Conservation (phyloP, 2,888 invertebrate species). For the Aquatica leii region DNA sequence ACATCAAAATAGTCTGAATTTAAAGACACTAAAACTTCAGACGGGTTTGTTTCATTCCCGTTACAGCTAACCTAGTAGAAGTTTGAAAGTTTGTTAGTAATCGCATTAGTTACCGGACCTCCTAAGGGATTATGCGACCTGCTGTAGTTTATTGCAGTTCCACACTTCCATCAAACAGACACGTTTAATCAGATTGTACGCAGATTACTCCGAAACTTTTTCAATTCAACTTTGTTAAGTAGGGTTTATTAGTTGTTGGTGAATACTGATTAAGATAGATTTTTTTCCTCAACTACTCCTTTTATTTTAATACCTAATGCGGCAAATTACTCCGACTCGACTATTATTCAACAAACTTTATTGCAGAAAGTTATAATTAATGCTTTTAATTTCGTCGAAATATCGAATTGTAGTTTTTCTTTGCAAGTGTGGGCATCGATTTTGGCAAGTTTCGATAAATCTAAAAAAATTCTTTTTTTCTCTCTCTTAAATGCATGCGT, state of each 20-base stretch:
- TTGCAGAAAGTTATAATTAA: too few relatives aligned
- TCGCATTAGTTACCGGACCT: slow-evolving; percentile 51
- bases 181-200: slow-evolving; percentile 54
- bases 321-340: neutral
- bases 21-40: slow-evolving; percentile 23
- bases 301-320: neutral
- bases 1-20: neutral
- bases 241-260: slow-evolving; percentile 52
- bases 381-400: too few relatives aligned
- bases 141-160: slow-evolving; percentile 45
- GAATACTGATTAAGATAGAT: slow-evolving; percentile 21
- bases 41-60: slow-evolving; percentile 16
- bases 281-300: neutral
- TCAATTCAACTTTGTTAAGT: slow-evolving; percentile 57
- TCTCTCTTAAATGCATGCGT: too few relatives aligned
- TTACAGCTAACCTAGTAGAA: slow-evolving; percentile 29
- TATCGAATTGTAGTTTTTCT: too few relatives aligned
- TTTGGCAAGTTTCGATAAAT: too few relatives aligned
- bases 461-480: too few relatives aligned
- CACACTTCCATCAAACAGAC: slow-evolving; percentile 53
- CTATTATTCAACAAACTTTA: too few relatives aligned
- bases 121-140: slow-evolving; percentile 46
- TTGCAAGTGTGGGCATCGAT: too few relatives aligned
- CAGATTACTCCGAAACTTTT: slow-evolving; percentile 56
- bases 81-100: slow-evolving; percentile 51